Conservation (phyloP, 2,888 invertebrate genomes). For the Marasmarcha lunaedactyla region DNA sequence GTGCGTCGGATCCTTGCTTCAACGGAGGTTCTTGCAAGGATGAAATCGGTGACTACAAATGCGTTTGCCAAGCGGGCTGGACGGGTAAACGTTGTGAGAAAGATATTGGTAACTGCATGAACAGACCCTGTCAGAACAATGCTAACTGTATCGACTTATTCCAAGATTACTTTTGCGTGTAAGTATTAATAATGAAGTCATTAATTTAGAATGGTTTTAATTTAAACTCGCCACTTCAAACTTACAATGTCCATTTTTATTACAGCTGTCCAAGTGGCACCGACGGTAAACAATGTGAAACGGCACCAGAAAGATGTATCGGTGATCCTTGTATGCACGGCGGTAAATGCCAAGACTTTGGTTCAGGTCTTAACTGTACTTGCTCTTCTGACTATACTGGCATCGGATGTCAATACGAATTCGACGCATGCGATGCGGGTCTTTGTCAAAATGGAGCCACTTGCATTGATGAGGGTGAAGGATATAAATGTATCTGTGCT, state of each 20-base stretch:
- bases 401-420: slow-evolving; percentile 93
- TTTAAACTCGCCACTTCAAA: neutral
- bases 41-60: slow-evolving; percentile 85
- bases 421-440: slow-evolving; percentile 90
- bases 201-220: neutral
- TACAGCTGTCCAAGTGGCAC: slow-evolving; percentile 91
- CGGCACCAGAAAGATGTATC: slow-evolving; percentile 94
- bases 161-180: slow-evolving; percentile 92
- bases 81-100: slow-evolving; percentile 86
- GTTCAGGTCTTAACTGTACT: slow-evolving; percentile 93
- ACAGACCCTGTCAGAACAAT: slow-evolving; percentile 92
- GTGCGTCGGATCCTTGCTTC: slow-evolving; percentile 84
- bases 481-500: slow-evolving; percentile 88
- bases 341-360: slow-evolving; percentile 95
- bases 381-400: slow-evolving; percentile 89
- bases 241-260: too few relatives aligned
- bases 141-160: slow-evolving; percentile 92
- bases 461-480: slow-evolving; percentile 87
- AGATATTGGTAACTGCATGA: slow-evolving; percentile 89
- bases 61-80: slow-evolving; percentile 89
- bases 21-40: slow-evolving; percentile 92
- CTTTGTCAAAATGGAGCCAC: slow-evolving; percentile 95
- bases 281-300: slow-evolving; percentile 96
- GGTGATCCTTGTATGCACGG: slow-evolving; percentile 96
- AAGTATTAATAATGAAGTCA: slow-evolving; percentile 54